Evolutionary conservation across 2,113 vertebrate genomes (phyloP).

Genomic region (Lota lota): DNA sequence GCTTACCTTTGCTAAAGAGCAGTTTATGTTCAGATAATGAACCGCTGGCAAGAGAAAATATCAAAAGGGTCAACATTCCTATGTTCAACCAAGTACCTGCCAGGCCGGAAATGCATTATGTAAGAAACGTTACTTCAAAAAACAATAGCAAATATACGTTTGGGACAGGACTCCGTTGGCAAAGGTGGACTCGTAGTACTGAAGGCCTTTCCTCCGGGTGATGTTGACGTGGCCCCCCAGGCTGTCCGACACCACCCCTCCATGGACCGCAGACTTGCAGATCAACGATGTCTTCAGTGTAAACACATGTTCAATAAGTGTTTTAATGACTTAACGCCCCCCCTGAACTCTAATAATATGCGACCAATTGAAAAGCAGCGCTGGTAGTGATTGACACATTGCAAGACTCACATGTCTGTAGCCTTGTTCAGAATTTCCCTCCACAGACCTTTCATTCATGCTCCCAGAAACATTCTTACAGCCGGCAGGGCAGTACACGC

Average conservation of each 20-base stretch:
- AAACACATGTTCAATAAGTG: neutral
- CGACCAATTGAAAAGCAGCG: neutral
- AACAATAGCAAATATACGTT: conserved; percentile 59
- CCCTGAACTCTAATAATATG: no score
- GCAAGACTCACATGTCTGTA: conserved; percentile 83
- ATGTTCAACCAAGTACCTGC: neutral
- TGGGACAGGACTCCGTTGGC: conserved; percentile 82
- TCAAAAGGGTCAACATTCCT: neutral
- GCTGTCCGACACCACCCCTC: conserved; percentile 74
- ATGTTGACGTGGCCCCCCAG: conserved; percentile 76
- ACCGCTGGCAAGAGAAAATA: conserved; percentile 67
- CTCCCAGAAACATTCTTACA: conserved; percentile 79
- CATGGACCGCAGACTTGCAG: conserved; percentile 83
- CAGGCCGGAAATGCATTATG: neutral
- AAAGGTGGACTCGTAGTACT: conserved; percentile 79
- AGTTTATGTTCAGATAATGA: conserved; percentile 84
- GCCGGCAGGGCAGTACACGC: conserved; percentile 82
- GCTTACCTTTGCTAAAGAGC: conserved; percentile 79
- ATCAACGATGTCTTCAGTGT: conserved; percentile 80
- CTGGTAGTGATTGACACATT: no score
- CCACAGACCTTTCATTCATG: no score
- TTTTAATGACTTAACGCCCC: neutral
- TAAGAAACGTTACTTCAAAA: no score
- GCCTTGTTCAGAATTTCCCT: conserved; percentile 78
- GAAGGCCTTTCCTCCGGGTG: conserved; percentile 75